phyloP scores from a whole-genome alignment of 1,140 invertebrate species.

The Augochlora pura region DNA sequence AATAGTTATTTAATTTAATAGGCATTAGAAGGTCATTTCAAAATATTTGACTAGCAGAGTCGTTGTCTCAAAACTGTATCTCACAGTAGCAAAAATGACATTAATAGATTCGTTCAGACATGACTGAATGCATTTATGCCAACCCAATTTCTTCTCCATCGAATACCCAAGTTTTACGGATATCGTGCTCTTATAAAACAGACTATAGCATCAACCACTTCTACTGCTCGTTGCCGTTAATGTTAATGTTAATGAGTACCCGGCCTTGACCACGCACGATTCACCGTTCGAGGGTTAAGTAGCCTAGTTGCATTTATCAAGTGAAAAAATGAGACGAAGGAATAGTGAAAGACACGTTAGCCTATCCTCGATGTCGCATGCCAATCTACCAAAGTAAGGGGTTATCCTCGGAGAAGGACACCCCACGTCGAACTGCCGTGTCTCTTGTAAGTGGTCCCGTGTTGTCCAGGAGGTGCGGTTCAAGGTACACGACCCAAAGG shows the following conservation, averaged over 20 bases:
- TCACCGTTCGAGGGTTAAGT: not conserved
- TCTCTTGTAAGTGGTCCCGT: slow-evolving; percentile 88
- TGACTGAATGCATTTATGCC: too few species aligned
- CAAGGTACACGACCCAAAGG: slow-evolving; percentile 95
- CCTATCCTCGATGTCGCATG: slow-evolving; percentile 65
- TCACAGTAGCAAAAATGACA: too few species aligned
- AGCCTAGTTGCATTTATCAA: not conserved
- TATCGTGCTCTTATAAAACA: too few species aligned
- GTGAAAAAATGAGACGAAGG: not conserved
- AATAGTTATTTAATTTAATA: too few species aligned
- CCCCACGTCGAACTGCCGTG: slow-evolving; percentile 76
- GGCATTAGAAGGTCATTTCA: too few species aligned
- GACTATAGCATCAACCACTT: too few species aligned
- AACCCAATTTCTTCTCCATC: too few species aligned
- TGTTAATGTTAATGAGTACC: not conserved
- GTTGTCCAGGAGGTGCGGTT: slow-evolving; percentile 95
- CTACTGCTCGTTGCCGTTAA: not conserved
- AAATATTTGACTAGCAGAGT: too few species aligned
- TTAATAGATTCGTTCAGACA: too few species aligned
- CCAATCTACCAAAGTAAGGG: slow-evolving; percentile 68
- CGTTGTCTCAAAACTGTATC: too few species aligned
- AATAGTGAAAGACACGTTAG: slow-evolving; percentile 25
- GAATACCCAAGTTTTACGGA: too few species aligned
- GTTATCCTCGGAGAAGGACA: slow-evolving; percentile 68
- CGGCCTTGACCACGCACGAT: not conserved